These are phyloP conservation scores for Pachycephala philippinensis DNA, from an alignment of 2,113 vertebrate genomes.

Conservation along the genomic window DNA sequence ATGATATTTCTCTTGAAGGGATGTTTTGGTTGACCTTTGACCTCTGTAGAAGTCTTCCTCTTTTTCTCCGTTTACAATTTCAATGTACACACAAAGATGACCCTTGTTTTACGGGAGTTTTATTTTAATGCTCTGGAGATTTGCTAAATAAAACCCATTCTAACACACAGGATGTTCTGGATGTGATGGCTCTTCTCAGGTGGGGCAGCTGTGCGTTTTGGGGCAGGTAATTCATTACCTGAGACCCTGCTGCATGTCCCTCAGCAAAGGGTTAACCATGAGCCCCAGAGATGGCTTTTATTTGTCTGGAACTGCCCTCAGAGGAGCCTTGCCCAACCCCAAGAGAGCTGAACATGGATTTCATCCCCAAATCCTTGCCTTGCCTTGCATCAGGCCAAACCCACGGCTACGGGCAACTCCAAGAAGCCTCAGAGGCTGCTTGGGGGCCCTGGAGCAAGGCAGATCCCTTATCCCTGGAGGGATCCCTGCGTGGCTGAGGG, in stretches of 20 bases:
- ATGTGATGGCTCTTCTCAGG: neutral
- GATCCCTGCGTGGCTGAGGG: neutral
- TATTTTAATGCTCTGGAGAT: conserved; percentile 71
- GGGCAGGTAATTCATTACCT: neutral
- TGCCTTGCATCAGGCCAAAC: neutral
- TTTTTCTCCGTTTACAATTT: conserved; percentile 53
- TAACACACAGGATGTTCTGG: neutral
- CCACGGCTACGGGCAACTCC: fast-evolving
- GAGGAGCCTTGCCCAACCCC: neutral
- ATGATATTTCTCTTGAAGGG: conserved; percentile 76
- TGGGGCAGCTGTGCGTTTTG: fast-evolving
- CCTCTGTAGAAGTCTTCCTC: conserved; percentile 83
- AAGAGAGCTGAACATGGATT: neutral
- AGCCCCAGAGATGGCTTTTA: neutral
- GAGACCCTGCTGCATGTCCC: neutral
- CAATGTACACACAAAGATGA: neutral
- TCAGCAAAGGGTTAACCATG: neutral
- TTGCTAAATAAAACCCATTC: conserved; percentile 62
- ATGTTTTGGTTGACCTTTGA: conserved; percentile 72
- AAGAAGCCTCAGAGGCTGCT: neutral
- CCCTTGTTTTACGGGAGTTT: conserved; percentile 32
- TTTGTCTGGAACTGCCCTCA: neutral
- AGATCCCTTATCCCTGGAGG: neutral
- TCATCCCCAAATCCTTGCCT: neutral
- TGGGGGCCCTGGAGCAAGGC: neutral